phyloP scores from a whole-genome alignment of 2,797 vertebrate genomes.

The Gymnodraco acuticeps region DNA sequence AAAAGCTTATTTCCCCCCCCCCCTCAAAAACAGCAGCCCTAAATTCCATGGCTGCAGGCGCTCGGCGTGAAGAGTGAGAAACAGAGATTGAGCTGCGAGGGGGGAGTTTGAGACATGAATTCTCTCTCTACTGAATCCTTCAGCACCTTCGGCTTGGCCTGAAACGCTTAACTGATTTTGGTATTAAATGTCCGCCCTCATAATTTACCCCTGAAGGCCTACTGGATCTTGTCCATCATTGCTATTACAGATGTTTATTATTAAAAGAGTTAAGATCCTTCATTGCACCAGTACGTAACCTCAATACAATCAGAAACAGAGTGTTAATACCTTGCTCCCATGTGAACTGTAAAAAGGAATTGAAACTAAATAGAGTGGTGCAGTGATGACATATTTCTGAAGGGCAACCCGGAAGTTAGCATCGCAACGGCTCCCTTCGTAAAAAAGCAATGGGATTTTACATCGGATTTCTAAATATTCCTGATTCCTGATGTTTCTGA shows the following conservation, averaged over 20 bases:
- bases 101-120: slow-evolving; percentile 20
- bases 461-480: no score
- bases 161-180: slow-evolving; percentile 58
- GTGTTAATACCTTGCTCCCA: slow-evolving; percentile 46
- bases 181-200: slow-evolving; percentile 60
- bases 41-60: slow-evolving; percentile 67
- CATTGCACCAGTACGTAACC: slow-evolving; percentile 33
- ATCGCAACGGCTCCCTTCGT: no score
- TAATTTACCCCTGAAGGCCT: slow-evolving; percentile 52
- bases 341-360: slow-evolving; percentile 40
- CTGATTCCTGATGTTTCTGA: no score
- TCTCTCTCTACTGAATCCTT: slow-evolving; percentile 65
- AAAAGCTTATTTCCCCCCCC: slow-evolving; percentile 56
- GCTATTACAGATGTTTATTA: slow-evolving; percentile 68
- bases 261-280: slow-evolving; percentile 49
- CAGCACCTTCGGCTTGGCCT: slow-evolving; percentile 58
- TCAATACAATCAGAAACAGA: slow-evolving; percentile 54
- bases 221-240: slow-evolving; percentile 59
- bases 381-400: no score
- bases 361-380: slow-evolving; percentile 11
- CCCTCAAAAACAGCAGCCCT: slow-evolving; percentile 43
- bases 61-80: slow-evolving; percentile 40
- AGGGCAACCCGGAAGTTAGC: no score
- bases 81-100: slow-evolving; percentile 29
- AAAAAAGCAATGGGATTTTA: no score